Evolutionary conservation across 2,888 invertebrate genomes (phyloP), one percentile per base, ranked within the genome.

Genomic region (Archips xylosteana): DNA sequence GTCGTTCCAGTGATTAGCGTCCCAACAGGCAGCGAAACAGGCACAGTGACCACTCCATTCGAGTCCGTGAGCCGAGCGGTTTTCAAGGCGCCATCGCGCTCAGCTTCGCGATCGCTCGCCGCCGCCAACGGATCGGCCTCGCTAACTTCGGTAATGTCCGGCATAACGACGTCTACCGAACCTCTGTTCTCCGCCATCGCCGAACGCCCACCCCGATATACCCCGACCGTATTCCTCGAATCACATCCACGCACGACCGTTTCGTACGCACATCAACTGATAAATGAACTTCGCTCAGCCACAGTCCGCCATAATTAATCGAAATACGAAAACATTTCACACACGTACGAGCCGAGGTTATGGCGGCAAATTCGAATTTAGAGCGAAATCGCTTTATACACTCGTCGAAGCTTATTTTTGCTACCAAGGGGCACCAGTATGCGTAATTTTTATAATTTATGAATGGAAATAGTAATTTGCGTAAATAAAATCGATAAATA

Each of bases 1-100:
- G 97, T 96, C 78, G 97, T 96, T 51, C 96, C 96, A 70, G 97
- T 95, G 85, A 98, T 97, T 84, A 98, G 96, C 34, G 97, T 97
- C 68, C 97, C 97, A 77, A 97, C 97, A 42, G 97, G 97, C 83
- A 97, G 88, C 39, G 96, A 96, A 71, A 97, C 97, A 79, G 93
- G 96, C 80, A 94, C 95, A 68, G 92, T 94, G 77, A 94, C 94
- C 79, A 94, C 94, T 59, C 90, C 90, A 80, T 89, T 89, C n/a
- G 90, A 84, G 78, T 92, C 92, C 76, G 81, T 84, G 36, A 92
- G 81, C 51, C 92, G 87, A 51, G 87, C 77, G 73, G 81, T 81
- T 82, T 89, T 92, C 78, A 89, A 86, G 64, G 85, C 84, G 75
- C 81, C 81, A 78, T 91, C 93, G 89, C 91, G 93, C 84, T 94